Evolutionary conservation across 35 echinoderm and acorn worm genomes (phyloP).

Genomic region (Hemicentrotus pulcherrimus): DNA sequence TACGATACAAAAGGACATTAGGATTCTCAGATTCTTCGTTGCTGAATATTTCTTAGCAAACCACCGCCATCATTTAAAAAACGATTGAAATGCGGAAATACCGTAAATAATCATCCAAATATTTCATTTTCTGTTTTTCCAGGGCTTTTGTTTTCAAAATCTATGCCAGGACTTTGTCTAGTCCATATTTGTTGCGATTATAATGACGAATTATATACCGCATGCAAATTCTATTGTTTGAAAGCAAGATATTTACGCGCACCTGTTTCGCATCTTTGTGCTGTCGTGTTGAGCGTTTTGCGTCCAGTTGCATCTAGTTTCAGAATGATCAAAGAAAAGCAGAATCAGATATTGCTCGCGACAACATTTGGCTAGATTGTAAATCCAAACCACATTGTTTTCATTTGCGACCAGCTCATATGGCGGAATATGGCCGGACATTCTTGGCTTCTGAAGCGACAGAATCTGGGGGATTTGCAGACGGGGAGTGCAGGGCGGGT

Average conservation of each 20-base stretch:
- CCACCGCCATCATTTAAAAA: background rate
- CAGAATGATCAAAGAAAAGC: background rate
- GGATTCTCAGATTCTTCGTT: too few relatives aligned
- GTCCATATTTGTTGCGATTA: too few relatives aligned
- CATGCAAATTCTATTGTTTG: background rate
- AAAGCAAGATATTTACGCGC: background rate
- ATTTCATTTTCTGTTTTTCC: too few relatives aligned
- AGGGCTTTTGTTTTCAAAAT: too few relatives aligned
- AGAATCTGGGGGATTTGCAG: slow-evolving; percentile 23
- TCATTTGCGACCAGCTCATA: slow-evolving; percentile 1
- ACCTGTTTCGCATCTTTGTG: background rate
- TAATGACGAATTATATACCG: background rate
- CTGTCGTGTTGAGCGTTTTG: background rate
- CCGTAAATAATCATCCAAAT: too few relatives aligned
- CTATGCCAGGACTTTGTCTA: too few relatives aligned
- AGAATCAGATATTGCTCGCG: background rate
- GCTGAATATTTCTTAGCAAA: background rate
- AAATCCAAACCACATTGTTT: slow-evolving; percentile 5
- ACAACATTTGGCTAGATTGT: background rate
- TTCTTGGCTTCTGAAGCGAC: slow-evolving; percentile 21
- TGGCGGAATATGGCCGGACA: background rate
- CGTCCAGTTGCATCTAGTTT: background rate
- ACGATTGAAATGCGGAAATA: background rate
- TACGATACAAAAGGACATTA: too few relatives aligned
- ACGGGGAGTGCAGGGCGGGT: slow-evolving; percentile 24